These are phyloP conservation scores for Coluber constrictor DNA, from an alignment of 2,797 vertebrate genomes.

Conservation along the genomic window DNA sequence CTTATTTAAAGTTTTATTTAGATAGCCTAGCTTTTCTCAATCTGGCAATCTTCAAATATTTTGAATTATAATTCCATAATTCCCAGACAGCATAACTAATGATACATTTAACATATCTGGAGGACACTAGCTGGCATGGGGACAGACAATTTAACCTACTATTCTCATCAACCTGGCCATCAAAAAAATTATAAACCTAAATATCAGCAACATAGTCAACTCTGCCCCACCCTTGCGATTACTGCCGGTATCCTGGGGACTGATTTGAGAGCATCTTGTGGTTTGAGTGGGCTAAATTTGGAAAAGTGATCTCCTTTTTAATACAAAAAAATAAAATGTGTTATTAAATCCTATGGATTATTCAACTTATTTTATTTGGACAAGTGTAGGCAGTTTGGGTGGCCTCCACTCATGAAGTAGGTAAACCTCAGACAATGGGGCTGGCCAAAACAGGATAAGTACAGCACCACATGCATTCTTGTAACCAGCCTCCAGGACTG, in stretches of 20 bases:
- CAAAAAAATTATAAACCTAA: not conserved
- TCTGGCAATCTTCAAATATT: not conserved
- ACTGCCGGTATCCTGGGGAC: not conserved
- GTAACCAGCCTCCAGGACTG: not conserved
- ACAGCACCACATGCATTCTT: not conserved
- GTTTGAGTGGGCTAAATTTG: not conserved
- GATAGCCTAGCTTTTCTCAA: not conserved
- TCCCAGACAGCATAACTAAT: not conserved
- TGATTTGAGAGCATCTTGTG: not conserved
- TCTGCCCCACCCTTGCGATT: not conserved
- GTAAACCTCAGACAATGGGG: not conserved
- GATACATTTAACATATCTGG: not conserved
- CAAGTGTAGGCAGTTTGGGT: not conserved
- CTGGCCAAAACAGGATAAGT: not conserved
- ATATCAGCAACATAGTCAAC: not conserved
- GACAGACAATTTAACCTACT: not conserved
- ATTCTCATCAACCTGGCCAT: not conserved
- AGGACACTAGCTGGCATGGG: not conserved
- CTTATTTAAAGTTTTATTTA: not conserved
- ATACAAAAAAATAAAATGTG: not conserved
- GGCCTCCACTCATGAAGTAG: not conserved
- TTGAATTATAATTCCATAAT: not conserved
- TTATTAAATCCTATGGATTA: not conserved
- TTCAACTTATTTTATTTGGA: not conserved
- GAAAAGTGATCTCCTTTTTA: not conserved